phyloP scores from a whole-genome alignment of 2,888 invertebrate genomes.

The Thymelicus sylvestris region DNA sequence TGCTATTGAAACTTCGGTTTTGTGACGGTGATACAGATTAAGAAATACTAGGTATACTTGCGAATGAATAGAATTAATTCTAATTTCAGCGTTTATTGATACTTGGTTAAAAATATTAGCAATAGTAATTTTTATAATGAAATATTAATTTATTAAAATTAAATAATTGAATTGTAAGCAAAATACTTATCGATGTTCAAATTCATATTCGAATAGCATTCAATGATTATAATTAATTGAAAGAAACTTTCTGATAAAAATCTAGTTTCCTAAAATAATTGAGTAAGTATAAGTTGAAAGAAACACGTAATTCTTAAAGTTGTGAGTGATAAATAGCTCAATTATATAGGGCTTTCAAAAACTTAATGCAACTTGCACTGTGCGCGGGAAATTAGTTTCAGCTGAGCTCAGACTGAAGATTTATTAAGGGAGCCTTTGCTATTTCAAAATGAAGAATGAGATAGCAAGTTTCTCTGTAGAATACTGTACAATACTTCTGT shows the following conservation, averaged over 20 bases:
- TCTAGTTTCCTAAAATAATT: no score
- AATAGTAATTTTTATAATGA: no score
- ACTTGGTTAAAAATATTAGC: no score
- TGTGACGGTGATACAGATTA: background rate
- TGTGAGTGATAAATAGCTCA: background rate
- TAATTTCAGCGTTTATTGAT: no score
- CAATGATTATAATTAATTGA: no score
- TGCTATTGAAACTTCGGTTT: background rate
- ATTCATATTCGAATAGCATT: no score
- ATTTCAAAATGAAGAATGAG: background rate
- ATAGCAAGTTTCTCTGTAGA: background rate
- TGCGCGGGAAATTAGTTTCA: background rate
- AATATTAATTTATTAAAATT: no score
- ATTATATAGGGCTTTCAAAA: conserved; percentile 1
- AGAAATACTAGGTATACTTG: no score
- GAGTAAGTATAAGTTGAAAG: background rate
- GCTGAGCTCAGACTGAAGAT: background rate
- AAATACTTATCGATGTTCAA: no score
- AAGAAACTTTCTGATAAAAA: no score
- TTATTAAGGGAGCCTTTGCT: background rate
- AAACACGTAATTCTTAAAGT: background rate
- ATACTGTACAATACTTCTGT: background rate
- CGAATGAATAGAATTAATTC: no score
- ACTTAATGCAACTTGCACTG: background rate
- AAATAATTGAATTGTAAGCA: no score